Evolutionary conservation across 2,888 invertebrate genomes (phyloP).

Genomic region (Ditula angustiorana): DNA sequence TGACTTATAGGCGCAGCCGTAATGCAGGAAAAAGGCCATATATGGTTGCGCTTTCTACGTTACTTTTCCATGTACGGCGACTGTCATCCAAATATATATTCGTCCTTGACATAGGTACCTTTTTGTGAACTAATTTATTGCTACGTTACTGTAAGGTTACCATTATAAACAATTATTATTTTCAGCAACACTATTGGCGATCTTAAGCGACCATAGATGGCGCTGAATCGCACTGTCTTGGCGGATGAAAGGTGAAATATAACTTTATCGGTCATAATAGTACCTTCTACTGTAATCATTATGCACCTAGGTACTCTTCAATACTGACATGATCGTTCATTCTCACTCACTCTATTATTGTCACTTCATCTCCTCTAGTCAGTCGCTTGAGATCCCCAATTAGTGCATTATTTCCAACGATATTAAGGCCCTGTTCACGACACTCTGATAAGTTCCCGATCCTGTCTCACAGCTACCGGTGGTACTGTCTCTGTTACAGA

Average conservation of each 20-base stretch:
- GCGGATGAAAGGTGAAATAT: constrained; percentile 34
- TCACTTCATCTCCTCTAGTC: constrained; percentile 10
- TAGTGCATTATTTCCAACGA: neutral
- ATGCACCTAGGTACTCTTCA: neutral
- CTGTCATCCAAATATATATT: too few relatives aligned
- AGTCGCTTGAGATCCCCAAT: constrained; percentile 12
- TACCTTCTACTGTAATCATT: constrained; percentile 3
- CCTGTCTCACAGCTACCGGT: too few relatives aligned
- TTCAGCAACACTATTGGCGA: constrained; percentile 36
- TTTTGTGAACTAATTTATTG: neutral
- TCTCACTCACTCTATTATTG: constrained; percentile 9
- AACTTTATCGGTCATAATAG: constrained; percentile 22
- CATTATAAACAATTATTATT: constrained; percentile 16
- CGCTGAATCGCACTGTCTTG: constrained; percentile 17
- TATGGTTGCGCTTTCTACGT: too few relatives aligned
- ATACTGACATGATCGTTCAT: constrained; percentile 4
- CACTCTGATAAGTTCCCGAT: too few relatives aligned
- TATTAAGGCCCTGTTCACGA: too few relatives aligned
- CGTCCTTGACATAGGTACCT: too few relatives aligned
- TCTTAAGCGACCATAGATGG: constrained; percentile 33
- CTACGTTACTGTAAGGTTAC: neutral
- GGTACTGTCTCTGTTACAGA: too few relatives aligned
- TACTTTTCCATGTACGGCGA: too few relatives aligned
- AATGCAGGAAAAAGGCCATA: too few relatives aligned
- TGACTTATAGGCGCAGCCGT: too few relatives aligned